Conservation (phyloP, 2,113 vertebrate genomes). For the Melospiza melodia region DNA sequence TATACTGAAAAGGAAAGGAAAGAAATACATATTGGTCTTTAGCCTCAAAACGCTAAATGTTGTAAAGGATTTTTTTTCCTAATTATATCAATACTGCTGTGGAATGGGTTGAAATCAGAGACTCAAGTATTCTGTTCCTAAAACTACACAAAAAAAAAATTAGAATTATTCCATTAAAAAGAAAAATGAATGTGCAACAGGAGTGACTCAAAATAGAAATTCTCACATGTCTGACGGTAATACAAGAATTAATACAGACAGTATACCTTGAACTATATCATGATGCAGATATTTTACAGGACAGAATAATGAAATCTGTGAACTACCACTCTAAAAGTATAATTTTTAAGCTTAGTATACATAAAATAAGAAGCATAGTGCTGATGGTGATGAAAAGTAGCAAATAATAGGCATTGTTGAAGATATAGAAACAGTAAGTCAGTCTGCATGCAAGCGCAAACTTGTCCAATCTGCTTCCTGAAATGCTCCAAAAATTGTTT, state of each 20-base stretch:
- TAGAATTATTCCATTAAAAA: neutral
- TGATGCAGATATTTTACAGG: neutral
- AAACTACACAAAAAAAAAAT: neutral
- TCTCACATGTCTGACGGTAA: neutral
- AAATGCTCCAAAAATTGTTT: constrained; percentile 6
- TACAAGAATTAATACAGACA: neutral
- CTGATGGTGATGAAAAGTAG: neutral
- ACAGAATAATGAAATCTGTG: neutral
- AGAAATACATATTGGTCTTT: neutral
- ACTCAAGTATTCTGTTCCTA: neutral
- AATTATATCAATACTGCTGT: neutral
- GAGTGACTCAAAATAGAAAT: neutral
- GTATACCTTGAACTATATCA: neutral
- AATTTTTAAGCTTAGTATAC: neutral
- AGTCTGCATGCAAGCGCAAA: constrained; percentile 5
- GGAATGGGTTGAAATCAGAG: neutral
- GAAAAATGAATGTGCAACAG: neutral
- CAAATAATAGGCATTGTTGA: neutral
- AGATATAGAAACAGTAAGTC: neutral
- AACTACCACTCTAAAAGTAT: neutral
- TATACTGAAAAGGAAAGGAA: neutral
- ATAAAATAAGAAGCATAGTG: neutral
- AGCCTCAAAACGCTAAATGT: neutral
- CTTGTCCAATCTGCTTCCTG: neutral
- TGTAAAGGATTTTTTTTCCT: neutral